A percentile compares a stretch with the other conserved stretches of the same genome.
Conservation (phyloP, 2,888 invertebrate species). For the Bursaphelenchus okinawaensis region DNA sequence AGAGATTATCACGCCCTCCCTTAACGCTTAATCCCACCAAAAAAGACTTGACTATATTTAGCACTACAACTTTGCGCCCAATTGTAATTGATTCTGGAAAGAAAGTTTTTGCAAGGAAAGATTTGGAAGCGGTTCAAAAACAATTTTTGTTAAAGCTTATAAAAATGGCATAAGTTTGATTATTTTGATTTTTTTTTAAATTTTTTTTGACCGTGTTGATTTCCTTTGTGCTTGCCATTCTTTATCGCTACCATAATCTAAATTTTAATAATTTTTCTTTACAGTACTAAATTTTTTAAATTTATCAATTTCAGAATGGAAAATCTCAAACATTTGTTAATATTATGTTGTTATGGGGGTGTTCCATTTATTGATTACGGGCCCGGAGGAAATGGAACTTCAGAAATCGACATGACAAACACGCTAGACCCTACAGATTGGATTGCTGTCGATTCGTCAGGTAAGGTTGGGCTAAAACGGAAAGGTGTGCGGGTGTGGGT, state of each 20-base stretch:
- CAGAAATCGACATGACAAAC: conserved; percentile 16
- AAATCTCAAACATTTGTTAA: conserved; percentile 26
- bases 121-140: no score
- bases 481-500: neutral
- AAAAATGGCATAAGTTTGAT: no score
- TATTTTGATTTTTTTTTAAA: no score
- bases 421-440: conserved; percentile 38
- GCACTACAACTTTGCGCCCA: neutral
- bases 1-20: neutral
- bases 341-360: conserved; percentile 40
- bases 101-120: no score
- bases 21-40: no score
- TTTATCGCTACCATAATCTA: no score
- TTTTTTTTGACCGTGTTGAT: no score
- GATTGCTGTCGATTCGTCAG: conserved; percentile 34
- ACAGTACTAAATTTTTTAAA: no score
- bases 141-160: no score
- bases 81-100: neutral
- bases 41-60: neutral
- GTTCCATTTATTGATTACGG: conserved; percentile 34
- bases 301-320: conserved; percentile 22
- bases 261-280: no score
- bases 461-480: conserved; percentile 13
- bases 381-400: neutral
- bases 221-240: no score